Base-by-base conservation (phyloP, 2,113 vertebrate genomes). In the Sinocyclocheilus rhinocerous region DNA sequence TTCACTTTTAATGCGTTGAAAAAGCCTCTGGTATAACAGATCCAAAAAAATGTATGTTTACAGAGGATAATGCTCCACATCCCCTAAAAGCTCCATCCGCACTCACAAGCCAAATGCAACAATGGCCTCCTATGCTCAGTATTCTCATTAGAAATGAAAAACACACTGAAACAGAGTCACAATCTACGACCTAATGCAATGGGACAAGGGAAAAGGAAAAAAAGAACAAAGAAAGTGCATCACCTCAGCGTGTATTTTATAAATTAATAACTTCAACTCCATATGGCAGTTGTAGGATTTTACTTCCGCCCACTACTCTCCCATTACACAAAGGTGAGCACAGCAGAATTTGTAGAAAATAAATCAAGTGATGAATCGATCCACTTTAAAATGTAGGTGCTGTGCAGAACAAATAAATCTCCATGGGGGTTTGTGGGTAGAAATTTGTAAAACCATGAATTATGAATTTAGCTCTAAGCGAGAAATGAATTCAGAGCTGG, bases 311-410 rank as follows among this genome's bases (percentile, higher is more conserved):
- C 45, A 67, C 81, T 83, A 83, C 76, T 67, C 84, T 84, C 86
- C 84, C 81, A 26, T 76, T 87, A 75, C 81, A 81, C 86, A 84
- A 87, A 85, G 76, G 87, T 89, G 84, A 87, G 76, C 77, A 52
- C 76, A 89, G 88, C 86, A 88, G 85, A 88, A 90, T 89, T 86
- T 89, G 87, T 75, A 86, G 88, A 92, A 93, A 93, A 91, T 90
- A 92, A 91, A 92, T 92, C 86, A 85, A 87, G 91, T 92, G 92
- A 93, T 93, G 91, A 93, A 94, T 94, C 88, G 91, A 93, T 93
- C 73, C 87, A 67, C 52, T 88, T 88, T 90, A 92, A 92, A 93
- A 91, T 91, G 92, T 92, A 92, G 92, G 89, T 91, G 88, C 76
- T 89, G 90, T 80, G 86, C 92, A 91, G 91, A 93, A 92, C 92